Base-by-base conservation (phyloP, 2,113 vertebrate genomes). In the Tragelaphus scriptus region DNA sequence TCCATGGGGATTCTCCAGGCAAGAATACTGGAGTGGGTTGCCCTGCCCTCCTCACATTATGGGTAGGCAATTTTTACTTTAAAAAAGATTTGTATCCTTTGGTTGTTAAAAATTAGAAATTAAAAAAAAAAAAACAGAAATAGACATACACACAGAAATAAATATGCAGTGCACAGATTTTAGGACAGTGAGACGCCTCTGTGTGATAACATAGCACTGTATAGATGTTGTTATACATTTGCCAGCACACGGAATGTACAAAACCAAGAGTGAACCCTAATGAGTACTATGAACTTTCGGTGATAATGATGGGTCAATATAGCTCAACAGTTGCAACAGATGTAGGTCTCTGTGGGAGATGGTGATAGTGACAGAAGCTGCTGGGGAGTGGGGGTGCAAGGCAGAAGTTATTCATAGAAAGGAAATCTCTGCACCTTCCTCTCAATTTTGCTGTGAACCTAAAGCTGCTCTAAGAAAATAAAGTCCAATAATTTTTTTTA, bases 351-450 rank as follows among this genome's bases (percentile, higher is more conserved):
- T 40, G 61, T n/a, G 5, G 30, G 11, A 40, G 13, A n/a, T 15
- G 3, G 8, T 1, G 12, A 30, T 1, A 3, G 15, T 2, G n/a
- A 28, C 26, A 55, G 51, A 53, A 17, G 8, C 32, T 14, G 26
- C 6, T 26, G 3, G 1, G 12, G 26, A 11, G 15, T 3, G 49
- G 16, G 55, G 82, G 28, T 2, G 4, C 32, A 7, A 58, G 59
- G 21, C 23, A 15, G n/a, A 75, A 1, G 16, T 12, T 44, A 26
- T 77, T 44, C 71, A 44, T 77, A 23, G 8, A 12, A 2, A 17
- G n/a, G 26, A 47, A 91, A 81, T 61, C 32, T 26, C 81, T 59
- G n/a, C n/a, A 47, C 9, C 8, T 79, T 65, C 82, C 36, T 19
- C 32, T 36, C 86, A 15, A 13, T 80, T 53, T 30, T 87, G 2